A percentile compares a stretch with the other conserved stretches of the same genome.
These are phyloP conservation scores for Gonioctena quinquepunctata DNA, from an alignment of 1,140 invertebrate genomes.

Conservation along the genomic window DNA sequence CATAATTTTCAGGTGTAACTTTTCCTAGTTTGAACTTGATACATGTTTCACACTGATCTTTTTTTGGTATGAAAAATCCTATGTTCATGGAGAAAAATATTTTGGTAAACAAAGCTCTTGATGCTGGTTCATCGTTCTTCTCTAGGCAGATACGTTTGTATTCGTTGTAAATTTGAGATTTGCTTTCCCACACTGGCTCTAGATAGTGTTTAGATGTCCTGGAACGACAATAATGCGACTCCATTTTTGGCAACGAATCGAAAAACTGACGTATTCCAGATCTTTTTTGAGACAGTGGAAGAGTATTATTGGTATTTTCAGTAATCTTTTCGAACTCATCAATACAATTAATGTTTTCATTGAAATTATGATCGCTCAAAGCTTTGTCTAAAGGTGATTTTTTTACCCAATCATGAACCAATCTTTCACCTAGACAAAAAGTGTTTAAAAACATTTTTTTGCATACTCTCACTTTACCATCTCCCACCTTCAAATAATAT, in stretches of 20 bases:
- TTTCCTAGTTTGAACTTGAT: background rate
- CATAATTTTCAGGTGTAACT: slow-evolving; percentile 18
- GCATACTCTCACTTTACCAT: background rate
- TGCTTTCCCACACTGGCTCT: background rate
- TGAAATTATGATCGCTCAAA: background rate
- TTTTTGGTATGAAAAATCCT: background rate
- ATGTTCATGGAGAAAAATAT: slow-evolving; percentile 22
- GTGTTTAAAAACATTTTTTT: slow-evolving; percentile 1
- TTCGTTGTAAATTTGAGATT: background rate
- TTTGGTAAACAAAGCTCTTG: slow-evolving; percentile 13
- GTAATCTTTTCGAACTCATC: background rate
- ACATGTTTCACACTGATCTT: slow-evolving; percentile 4
- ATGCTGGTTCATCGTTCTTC: background rate
- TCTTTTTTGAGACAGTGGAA: no score
- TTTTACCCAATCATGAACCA: background rate
- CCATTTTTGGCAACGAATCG: background rate
- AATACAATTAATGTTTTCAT: background rate
- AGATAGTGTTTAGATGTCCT: background rate
- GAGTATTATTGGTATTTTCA: no score
- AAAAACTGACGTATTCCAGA: no score
- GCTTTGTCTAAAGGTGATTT: no score
- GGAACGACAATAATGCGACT: background rate
- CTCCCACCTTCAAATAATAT: background rate
- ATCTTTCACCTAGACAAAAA: background rate
- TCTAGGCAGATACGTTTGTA: background rate